phyloP scores from a whole-genome alignment of 2,797 vertebrate genomes.

The Arrhamphus sclerolepis region DNA sequence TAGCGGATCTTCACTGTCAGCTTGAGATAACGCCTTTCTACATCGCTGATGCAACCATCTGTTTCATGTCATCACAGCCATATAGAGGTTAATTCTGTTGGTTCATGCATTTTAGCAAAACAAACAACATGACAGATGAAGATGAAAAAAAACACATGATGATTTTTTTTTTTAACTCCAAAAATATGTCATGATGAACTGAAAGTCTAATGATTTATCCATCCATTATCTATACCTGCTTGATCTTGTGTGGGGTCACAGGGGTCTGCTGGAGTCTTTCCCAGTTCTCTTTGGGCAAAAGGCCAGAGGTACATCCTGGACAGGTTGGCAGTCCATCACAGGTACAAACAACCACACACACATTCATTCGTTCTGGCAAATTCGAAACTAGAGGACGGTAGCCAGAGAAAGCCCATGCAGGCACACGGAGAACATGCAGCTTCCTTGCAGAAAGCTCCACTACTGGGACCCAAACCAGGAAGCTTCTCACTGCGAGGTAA shows the following conservation, averaged over 20 bases:
- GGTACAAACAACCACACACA: too few species aligned
- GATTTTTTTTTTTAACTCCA: constrained; percentile 26
- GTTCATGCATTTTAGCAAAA: constrained; percentile 74
- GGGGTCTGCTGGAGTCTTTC: too few species aligned
- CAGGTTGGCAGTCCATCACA: too few species aligned
- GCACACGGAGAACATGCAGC: too few species aligned
- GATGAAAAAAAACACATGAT: constrained; percentile 30
- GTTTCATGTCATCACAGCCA: constrained; percentile 70
- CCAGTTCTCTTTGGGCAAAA: too few species aligned
- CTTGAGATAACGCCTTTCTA: constrained; percentile 74
- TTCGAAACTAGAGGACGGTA: too few species aligned
- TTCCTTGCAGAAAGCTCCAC: too few species aligned
- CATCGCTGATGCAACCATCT: constrained; percentile 75
- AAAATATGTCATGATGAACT: constrained; percentile 45
- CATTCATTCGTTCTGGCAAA: constrained; percentile 14
- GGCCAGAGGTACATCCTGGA: too few species aligned
- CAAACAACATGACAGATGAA: constrained; percentile 71
- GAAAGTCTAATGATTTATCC: constrained; percentile 43
- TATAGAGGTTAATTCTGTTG: constrained; percentile 76
- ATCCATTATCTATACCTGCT: too few species aligned
- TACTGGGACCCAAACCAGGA: too few species aligned
- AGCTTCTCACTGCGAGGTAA: too few species aligned
- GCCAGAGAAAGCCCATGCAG: background rate
- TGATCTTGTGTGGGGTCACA: too few species aligned
- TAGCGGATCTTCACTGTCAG: constrained; percentile 77